These are phyloP conservation scores for Synanthedon andrenaeformis DNA, from an alignment of 2,888 invertebrate genomes.

Conservation along the genomic window DNA sequence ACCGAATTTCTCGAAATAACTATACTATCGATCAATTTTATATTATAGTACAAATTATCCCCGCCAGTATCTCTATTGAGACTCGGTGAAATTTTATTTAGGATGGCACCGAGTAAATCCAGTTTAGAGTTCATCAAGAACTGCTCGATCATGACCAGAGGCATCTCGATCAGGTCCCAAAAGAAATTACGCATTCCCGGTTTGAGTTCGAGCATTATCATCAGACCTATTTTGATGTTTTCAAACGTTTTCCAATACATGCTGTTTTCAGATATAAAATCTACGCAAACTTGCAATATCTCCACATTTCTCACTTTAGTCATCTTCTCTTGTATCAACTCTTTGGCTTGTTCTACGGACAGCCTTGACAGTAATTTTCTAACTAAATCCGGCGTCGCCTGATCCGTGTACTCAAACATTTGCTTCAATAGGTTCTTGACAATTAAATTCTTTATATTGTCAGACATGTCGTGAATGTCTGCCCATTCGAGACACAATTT, in stretches of 20 bases:
- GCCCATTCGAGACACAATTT: constrained; percentile 79
- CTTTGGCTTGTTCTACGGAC: constrained; percentile 68
- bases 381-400: constrained; percentile 50
- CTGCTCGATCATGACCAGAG: constrained; percentile 85
- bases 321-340: constrained; percentile 74
- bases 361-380: constrained; percentile 71
- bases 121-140: constrained; percentile 88
- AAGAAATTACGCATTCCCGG: constrained; percentile 68
- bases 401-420: constrained; percentile 64
- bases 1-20: constrained; percentile 73
- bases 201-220: constrained; percentile 74
- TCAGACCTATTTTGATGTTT: constrained; percentile 76
- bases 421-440: constrained; percentile 66
- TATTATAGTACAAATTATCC: constrained; percentile 72
- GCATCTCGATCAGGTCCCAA: constrained; percentile 76
- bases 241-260: constrained; percentile 64
- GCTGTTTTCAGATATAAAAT: constrained; percentile 69
- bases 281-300: constrained; percentile 74
- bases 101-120: constrained; percentile 73
- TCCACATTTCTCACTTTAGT: constrained; percentile 73
- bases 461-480: constrained; percentile 71
- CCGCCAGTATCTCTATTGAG: constrained; percentile 48
- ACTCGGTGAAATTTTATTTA: constrained; percentile 68
- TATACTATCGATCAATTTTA: constrained; percentile 67
- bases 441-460: constrained; percentile 66